phyloP scores from a whole-genome alignment of 2,888 invertebrate genomes.

The Drosophila nr. perissopoda region DNA sequence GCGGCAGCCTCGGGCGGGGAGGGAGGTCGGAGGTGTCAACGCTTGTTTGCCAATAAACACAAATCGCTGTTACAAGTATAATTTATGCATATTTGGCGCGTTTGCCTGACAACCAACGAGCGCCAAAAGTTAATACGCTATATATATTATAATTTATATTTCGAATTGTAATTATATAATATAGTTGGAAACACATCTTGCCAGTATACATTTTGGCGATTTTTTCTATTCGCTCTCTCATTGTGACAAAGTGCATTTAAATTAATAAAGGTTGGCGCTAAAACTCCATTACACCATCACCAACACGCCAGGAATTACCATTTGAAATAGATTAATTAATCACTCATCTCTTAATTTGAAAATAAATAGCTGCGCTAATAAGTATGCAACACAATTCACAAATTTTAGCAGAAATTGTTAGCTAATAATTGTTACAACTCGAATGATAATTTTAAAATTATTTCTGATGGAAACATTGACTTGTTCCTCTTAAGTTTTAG shows the following conservation, averaged over 20 bases:
- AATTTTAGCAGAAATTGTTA: neutral
- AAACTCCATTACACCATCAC: slow-evolving; percentile 59
- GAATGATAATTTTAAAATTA: neutral
- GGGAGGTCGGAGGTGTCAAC: slow-evolving; percentile 26
- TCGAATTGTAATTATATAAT: slow-evolving; percentile 47
- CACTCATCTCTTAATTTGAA: neutral
- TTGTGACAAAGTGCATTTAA: slow-evolving; percentile 39
- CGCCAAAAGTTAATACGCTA: slow-evolving; percentile 49
- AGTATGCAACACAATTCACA: slow-evolving; percentile 34
- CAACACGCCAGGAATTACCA: slow-evolving; percentile 24
- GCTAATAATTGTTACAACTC: neutral
- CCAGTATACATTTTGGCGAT: slow-evolving; percentile 8
- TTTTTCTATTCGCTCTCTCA: slow-evolving; percentile 12
- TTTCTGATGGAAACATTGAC: neutral
- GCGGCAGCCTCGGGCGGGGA: neutral
- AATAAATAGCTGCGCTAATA: slow-evolving; percentile 24
- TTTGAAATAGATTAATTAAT: slow-evolving; percentile 6
- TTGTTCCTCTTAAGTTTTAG: neutral
- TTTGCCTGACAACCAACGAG: slow-evolving; percentile 37
- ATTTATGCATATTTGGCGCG: slow-evolving; percentile 56
- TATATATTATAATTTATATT: slow-evolving; percentile 58
- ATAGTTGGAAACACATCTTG: slow-evolving; percentile 32
- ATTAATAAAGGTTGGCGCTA: slow-evolving; percentile 27
- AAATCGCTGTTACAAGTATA: slow-evolving; percentile 62
- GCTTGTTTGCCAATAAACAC: slow-evolving; percentile 74